phyloP scores from a whole-genome alignment of 2,113 vertebrate species.

The Phaethon lepturus region DNA sequence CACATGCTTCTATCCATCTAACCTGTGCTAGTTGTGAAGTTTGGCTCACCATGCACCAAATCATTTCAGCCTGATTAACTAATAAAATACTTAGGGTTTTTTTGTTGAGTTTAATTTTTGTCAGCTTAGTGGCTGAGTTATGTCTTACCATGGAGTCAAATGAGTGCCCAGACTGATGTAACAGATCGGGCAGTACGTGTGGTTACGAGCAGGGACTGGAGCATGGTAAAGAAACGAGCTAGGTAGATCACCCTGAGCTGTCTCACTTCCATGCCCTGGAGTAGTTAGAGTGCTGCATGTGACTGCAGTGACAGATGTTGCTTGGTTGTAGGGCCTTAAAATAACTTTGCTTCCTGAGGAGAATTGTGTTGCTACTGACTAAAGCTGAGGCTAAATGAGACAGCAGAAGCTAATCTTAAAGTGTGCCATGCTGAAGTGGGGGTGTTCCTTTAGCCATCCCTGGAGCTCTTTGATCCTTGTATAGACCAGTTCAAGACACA shows the following conservation, averaged over 20 bases:
- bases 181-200: neutral
- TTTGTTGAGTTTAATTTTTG: neutral
- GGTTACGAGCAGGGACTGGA: neutral
- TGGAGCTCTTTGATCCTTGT: neutral
- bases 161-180: neutral
- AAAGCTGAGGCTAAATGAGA: neutral
- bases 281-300: neutral
- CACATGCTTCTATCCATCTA: neutral
- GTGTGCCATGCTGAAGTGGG: neutral
- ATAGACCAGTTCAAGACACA: neutral
- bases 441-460: neutral
- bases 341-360: neutral
- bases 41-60: neutral
- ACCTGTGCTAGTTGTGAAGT: neutral
- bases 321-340: neutral
- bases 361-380: neutral
- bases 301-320: neutral
- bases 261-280: neutral
- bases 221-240: neutral
- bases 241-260: neutral
- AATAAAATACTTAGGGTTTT: neutral
- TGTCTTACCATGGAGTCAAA: neutral
- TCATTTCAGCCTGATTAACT: neutral
- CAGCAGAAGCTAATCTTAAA: neutral
- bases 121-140: neutral